Percentiles rank a stretch among this genome's conserved stretches.
Conservation (phyloP, 2,797 vertebrate genomes). For the Sebastes steindachneri region DNA sequence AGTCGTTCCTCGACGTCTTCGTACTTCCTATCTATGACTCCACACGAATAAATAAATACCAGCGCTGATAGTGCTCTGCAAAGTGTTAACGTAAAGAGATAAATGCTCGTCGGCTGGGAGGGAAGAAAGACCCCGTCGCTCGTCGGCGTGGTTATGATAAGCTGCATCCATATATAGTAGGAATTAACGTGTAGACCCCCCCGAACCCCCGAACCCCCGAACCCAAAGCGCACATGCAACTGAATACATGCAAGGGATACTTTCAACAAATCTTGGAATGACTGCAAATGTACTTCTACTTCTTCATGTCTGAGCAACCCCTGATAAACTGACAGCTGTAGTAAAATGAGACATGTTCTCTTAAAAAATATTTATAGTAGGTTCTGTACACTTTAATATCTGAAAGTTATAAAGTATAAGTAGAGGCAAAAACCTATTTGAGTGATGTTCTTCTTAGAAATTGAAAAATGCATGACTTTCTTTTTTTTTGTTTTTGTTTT, state of each 20-base stretch:
- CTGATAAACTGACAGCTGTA: constrained; percentile 93
- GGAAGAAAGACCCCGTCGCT: not conserved
- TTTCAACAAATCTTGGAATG: constrained; percentile 86
- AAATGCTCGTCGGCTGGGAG: constrained; percentile 5
- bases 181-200: constrained; percentile 57
- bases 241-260: constrained; percentile 87
- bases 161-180: constrained; percentile 77
- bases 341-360: constrained; percentile 93
- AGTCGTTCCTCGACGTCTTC: constrained; percentile 63
- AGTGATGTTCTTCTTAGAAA: constrained; percentile 86
- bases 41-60: constrained; percentile 78
- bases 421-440: constrained; percentile 88
- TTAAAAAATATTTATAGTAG: constrained; percentile 97
- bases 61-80: constrained; percentile 78
- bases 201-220: constrained; percentile 18
- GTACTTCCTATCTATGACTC: constrained; percentile 56
- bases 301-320: constrained; percentile 80
- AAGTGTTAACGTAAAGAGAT: constrained; percentile 37
- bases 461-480: constrained; percentile 82
- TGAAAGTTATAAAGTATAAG: constrained; percentile 94
- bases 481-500: constrained; percentile 42
- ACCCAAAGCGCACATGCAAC: constrained; percentile 78
- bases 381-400: constrained; percentile 92
- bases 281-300: constrained; percentile 83
- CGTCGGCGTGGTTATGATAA: constrained; percentile 74